Conservation (phyloP, 35 echinoderm and acorn worm species). For the Eucidaris tribuloides region DNA sequence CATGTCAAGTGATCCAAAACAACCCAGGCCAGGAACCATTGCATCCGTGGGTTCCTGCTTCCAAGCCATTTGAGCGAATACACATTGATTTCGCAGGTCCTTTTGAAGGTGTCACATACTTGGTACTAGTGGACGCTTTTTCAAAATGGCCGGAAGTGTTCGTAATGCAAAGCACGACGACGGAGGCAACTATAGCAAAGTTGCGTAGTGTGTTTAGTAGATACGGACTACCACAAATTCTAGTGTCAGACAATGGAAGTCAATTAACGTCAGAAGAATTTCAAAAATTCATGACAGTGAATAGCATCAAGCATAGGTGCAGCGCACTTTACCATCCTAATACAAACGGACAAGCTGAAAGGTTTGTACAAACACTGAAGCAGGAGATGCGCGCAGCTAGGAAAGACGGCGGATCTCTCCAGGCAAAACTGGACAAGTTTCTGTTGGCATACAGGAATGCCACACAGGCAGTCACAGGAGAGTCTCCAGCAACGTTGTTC, state of each 20-base stretch:
- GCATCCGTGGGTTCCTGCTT: background rate
- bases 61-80: background rate
- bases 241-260: slow-evolving; percentile 54
- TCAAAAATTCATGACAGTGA: too few species aligned
- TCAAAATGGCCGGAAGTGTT: slow-evolving; percentile 56
- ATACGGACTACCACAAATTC: slow-evolving; percentile 52
- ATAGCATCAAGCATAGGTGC: too few species aligned
- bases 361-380: background rate
- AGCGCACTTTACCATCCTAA: too few species aligned
- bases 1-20: background rate
- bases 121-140: slow-evolving; percentile 55
- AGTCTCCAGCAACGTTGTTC: slow-evolving; percentile 19
- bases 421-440: slow-evolving; percentile 7
- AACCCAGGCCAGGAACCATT: background rate
- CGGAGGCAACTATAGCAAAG: slow-evolving; percentile 26
- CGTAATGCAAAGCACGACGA: slow-evolving; percentile 32
- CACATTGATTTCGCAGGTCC: slow-evolving; percentile 9
- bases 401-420: background rate
- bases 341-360: background rate
- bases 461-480: background rate
- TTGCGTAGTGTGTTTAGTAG: slow-evolving; percentile 22
- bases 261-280: slow-evolving; percentile 57
- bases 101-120: slow-evolving; percentile 12
- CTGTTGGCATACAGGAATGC: slow-evolving; percentile 12
- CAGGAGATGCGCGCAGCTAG: background rate